Conservation (phyloP, 2,113 vertebrate genomes). For the Hippocampus mohnikei region DNA sequence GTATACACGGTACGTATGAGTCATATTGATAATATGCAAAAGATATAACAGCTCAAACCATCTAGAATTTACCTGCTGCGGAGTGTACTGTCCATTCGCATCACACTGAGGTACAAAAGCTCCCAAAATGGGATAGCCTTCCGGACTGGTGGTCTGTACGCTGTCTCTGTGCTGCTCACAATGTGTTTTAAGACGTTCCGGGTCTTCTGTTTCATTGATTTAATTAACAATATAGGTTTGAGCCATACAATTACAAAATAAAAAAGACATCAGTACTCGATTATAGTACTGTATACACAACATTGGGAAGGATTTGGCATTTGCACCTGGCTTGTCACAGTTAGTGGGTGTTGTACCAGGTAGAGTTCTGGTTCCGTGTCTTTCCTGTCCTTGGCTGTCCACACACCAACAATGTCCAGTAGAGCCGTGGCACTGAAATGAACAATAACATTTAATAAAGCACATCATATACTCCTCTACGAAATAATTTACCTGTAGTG, state of each 20-base stretch:
- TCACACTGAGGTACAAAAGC: conserved; percentile 78
- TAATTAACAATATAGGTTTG: not conserved
- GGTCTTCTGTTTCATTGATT: conserved; percentile 6
- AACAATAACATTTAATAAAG: not conserved
- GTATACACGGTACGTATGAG: no score
- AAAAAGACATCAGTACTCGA: not conserved
- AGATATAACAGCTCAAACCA: not conserved
- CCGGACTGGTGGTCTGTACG: conserved; percentile 27
- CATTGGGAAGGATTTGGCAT: not conserved
- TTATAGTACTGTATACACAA: not conserved
- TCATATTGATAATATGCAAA: not conserved
- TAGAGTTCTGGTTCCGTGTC: conserved; percentile 67
- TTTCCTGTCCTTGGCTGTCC: conserved; percentile 70
- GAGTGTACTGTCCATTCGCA: conserved; percentile 69
- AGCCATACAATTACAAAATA: not conserved
- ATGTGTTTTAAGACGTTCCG: conserved; percentile 36
- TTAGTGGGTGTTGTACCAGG: conserved; percentile 51
- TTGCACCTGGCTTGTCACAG: conserved; percentile 27
- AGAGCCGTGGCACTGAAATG: conserved; percentile 49
- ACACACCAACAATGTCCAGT: conserved; percentile 85
- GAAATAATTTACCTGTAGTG: conserved; percentile 55
- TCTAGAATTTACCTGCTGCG: conserved; percentile 56
- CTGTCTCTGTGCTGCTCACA: conserved; percentile 71
- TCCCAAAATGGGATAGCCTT: conserved; percentile 30
- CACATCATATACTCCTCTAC: not conserved